A percentile compares a stretch with the other conserved stretches of the same genome.
Evolutionary conservation across 2,113 vertebrate genomes (phyloP).

Genomic region (Notechis scutatus): DNA sequence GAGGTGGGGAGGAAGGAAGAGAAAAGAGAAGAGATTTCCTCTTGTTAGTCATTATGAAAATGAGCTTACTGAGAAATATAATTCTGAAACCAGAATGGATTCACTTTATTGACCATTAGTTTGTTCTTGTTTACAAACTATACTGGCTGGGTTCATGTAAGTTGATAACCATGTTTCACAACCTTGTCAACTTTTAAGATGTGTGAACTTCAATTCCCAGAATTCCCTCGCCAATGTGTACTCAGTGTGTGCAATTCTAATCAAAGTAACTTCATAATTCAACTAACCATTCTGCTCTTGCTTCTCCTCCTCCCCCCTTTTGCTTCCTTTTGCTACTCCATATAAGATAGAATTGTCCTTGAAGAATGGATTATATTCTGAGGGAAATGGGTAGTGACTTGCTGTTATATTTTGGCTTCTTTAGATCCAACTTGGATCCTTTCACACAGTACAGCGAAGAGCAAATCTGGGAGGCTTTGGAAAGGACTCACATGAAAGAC

Average conservation of each 20-base stretch:
- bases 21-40: not conserved
- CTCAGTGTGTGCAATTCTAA: not conserved
- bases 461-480: conserved; percentile 87
- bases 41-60: not conserved
- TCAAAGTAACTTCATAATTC: not conserved
- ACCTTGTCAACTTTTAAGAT: not conserved
- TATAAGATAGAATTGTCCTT: not conserved
- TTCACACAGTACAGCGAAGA: conserved; percentile 83
- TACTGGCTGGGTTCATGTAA: not conserved
- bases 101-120: not conserved
- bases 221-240: not conserved
- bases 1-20: too few species aligned
- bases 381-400: conserved; percentile 24
- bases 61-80: not conserved
- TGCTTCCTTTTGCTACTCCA: not conserved
- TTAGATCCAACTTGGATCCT: conserved; percentile 88
- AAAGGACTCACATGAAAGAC: conserved; percentile 94
- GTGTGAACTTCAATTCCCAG: not conserved
- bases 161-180: not conserved
- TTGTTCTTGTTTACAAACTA: not conserved
- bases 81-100: not conserved
- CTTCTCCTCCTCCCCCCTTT: not conserved
- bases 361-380: not conserved
- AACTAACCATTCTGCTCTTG: not conserved
- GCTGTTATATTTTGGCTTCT: conserved; percentile 15